These are phyloP conservation scores for Wasmannia auropunctata DNA, from an alignment of 1,140 invertebrate species.

Conservation along the genomic window DNA sequence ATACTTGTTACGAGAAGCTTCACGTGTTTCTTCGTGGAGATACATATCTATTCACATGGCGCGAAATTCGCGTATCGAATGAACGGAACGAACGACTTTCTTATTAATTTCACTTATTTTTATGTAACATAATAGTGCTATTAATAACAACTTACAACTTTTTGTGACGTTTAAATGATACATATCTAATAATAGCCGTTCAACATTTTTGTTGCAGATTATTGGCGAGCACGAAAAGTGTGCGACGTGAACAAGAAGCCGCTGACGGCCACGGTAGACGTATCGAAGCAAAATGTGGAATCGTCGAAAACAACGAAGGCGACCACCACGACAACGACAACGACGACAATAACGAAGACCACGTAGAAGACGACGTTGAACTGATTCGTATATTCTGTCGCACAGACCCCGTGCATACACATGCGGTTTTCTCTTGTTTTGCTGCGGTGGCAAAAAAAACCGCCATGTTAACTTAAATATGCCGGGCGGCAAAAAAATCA, in stretches of 20 bases:
- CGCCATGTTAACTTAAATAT: not conserved
- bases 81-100: not conserved
- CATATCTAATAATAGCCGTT: not conserved
- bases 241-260: constrained; percentile 78
- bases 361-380: constrained; percentile 56
- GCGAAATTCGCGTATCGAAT: not conserved
- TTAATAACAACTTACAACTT: too few relatives aligned
- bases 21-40: not conserved
- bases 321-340: not conserved
- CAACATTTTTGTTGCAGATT: constrained; percentile 79
- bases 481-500: not conserved
- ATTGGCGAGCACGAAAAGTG: constrained; percentile 80
- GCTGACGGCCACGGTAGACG: constrained; percentile 62
- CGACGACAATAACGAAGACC: constrained; percentile 28
- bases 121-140: too few relatives aligned
- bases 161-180: not conserved
- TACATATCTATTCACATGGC: constrained; percentile 6
- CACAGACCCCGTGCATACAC: not conserved
- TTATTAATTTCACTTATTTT: not conserved
- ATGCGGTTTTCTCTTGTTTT: constrained; percentile 16
- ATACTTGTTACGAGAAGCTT: constrained; percentile 17
- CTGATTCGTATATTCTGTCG: constrained; percentile 11
- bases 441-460: not conserved
- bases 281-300: constrained; percentile 69
- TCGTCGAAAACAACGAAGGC: constrained; percentile 63